Evolutionary conservation across 2,797 vertebrate species (phyloP).

Genomic region (Typhlichthys eigenmanni): DNA sequence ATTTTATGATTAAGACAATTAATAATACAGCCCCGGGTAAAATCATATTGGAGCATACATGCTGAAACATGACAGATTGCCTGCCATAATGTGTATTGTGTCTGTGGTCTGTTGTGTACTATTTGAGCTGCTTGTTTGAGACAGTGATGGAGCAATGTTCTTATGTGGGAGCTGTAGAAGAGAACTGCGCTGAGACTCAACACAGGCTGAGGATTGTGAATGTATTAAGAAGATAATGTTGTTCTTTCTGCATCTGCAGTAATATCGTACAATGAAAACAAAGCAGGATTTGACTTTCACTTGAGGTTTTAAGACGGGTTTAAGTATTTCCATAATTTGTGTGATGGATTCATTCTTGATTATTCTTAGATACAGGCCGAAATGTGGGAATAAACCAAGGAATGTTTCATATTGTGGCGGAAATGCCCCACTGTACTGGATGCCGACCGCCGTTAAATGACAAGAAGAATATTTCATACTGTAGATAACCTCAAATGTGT

Average conservation of each 20-base stretch:
- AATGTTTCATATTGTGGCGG: too few species aligned
- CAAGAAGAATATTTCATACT: too few species aligned
- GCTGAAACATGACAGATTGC: constrained; percentile 24
- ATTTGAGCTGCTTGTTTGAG: too few species aligned
- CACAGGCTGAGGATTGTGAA: neutral
- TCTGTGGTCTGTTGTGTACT: constrained; percentile 3
- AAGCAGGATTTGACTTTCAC: neutral
- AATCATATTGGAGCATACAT: constrained; percentile 30
- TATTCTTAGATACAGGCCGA: neutral
- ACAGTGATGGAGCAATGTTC: too few species aligned
- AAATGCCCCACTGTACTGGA: too few species aligned
- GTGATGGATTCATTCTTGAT: neutral
- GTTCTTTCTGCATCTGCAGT: neutral
- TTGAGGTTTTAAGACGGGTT: neutral
- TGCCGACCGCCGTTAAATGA: too few species aligned
- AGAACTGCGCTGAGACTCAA: too few species aligned
- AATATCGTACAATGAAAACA: neutral
- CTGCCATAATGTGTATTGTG: too few species aligned
- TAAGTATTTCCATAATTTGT: too few species aligned
- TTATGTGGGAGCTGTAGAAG: too few species aligned
- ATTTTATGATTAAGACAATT: constrained; percentile 35
- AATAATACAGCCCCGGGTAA: constrained; percentile 21
- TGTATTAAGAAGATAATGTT: neutral
- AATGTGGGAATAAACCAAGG: too few species aligned
- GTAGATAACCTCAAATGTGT: neutral